Base-by-base conservation (phyloP, 2,888 invertebrate species). In the Chrysotoxum bicinctum region DNA sequence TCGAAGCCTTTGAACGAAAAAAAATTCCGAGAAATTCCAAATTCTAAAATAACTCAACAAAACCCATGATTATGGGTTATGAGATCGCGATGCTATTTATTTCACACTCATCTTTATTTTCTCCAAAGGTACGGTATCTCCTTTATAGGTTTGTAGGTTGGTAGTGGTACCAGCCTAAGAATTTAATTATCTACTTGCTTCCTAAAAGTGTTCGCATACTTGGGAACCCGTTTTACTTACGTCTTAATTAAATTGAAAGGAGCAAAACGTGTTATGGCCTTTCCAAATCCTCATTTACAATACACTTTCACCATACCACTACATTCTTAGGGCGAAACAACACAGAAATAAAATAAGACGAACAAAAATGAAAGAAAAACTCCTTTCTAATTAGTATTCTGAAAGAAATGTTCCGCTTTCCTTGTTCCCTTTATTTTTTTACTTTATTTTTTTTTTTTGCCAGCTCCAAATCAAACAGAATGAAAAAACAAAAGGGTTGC, bases 191-290 rank as follows among this genome's bases (percentile, higher is more conserved):
- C 76, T 73, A 76, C 35, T 58, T 81, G 69, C 81, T 73, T 81
- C 64, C 43, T 62, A 74, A 85, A 85, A 85, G 85, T 81, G 85
- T 85, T 73, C 73, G 85, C 85, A 54, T 81, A 81, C 76, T 80
- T 76, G 60, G 58, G 58, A 85, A 72, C 80, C 80, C 84, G 80
- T 85, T 85, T 85, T 85, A 73, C 84, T 85, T 77, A 85, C 81
- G 77, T 85, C 85, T 85, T 85, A 85, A 85, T 85, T 85, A 85
- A 85, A 85, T 85, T 81, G 81, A 85, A 81, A 81, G 85, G 64
- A 81, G 73, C 32, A 76, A 85, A 85, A 85, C 85, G 85, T 85
- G 85, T 85, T 85, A 85, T 85, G 81, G 85, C 76, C 81, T 81
- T 77, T 73, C 76, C 76, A 81, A 85, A 85, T 85, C 81, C 81